Base-by-base conservation (phyloP, 2,113 vertebrate species). In the Bujurquina vittata region DNA sequence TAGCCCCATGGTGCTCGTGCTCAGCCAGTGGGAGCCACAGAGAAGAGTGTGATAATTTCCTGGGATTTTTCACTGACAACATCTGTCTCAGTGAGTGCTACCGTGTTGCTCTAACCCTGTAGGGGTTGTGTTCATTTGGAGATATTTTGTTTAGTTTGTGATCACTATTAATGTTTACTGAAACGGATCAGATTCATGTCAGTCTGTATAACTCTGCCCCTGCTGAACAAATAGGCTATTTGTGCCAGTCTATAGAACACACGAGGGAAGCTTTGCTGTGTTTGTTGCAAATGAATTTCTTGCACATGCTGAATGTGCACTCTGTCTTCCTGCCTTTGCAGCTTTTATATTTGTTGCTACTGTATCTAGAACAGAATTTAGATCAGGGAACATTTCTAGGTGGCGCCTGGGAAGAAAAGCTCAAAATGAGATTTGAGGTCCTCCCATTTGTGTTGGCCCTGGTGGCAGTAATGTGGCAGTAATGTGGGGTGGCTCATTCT, bases 1-100 rank as follows among this genome's bases (percentile, higher is more conserved):
- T 98, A 84, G 96, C 97, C 49, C 94, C 98, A 4, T 98, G 97
- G 96, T 99, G 98, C 78, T 96, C 97, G 0, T 99, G 98, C 89
- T 95, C 96, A 49, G 96, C 94, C 85, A 97, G 96, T 2, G 97
- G 97, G 80, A 98, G 97, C 79, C 95, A 94, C 87, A 96, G 94
- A 79, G 94, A 97, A 12, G 96, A 98, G 20, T 99, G 98, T 61
- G 92, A 96, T 7, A 88, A 87, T 61, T 96, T 98, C 89, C 95
- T 97, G 55, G 69, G 85, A 83, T 96, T 95, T 93, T 99, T 99
- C 94, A 96, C 95, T 14, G 87, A 89, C 86, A 99, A 98, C 94
- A 92, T 94, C 90, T 99, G 98, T 88, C 97, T 99, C 83, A 90
- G 98, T 99, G 94, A 97, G 98, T 96, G 33, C 18, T 0, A 54